These are phyloP conservation scores for Platycnemis pennipes DNA, from an alignment of 2,888 invertebrate genomes.

Conservation along the genomic window DNA sequence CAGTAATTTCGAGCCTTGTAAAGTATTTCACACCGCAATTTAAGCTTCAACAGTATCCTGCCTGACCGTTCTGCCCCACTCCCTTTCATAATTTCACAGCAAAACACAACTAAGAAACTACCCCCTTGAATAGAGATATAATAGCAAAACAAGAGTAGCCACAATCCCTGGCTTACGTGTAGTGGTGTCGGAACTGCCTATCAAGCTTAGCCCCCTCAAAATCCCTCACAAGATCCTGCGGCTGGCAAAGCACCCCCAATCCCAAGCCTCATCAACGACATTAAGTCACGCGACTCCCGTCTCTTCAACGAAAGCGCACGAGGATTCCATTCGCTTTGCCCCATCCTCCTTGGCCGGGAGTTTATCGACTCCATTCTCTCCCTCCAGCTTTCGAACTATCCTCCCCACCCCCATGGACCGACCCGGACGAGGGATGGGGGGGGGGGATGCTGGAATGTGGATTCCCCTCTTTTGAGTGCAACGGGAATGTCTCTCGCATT, in stretches of 20 bases:
- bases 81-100: too few species aligned
- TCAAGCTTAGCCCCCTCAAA: too few species aligned
- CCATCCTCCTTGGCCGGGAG: background rate
- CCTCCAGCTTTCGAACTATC: background rate
- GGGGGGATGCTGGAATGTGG: background rate
- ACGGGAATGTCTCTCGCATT: background rate
- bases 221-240: background rate
- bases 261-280: background rate
- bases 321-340: background rate
- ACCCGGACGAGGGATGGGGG: background rate
- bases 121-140: too few species aligned
- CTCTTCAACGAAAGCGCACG: background rate
- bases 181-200: too few species aligned
- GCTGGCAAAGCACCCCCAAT: background rate
- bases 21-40: too few species aligned
- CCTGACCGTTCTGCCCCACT: too few species aligned
- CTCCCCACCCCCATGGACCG: background rate
- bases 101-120: too few species aligned
- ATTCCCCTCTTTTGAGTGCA: background rate
- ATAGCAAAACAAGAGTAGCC: too few species aligned
- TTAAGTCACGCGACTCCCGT: background rate
- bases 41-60: too few species aligned
- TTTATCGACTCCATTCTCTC: background rate
- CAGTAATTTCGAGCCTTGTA: too few species aligned
- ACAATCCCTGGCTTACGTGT: too few species aligned